A percentile compares a stretch with the other conserved stretches of the same genome.
These are phyloP conservation scores for Petrocephalus zakoni DNA, from an alignment of 2,113 vertebrate species.

Conservation along the genomic window DNA sequence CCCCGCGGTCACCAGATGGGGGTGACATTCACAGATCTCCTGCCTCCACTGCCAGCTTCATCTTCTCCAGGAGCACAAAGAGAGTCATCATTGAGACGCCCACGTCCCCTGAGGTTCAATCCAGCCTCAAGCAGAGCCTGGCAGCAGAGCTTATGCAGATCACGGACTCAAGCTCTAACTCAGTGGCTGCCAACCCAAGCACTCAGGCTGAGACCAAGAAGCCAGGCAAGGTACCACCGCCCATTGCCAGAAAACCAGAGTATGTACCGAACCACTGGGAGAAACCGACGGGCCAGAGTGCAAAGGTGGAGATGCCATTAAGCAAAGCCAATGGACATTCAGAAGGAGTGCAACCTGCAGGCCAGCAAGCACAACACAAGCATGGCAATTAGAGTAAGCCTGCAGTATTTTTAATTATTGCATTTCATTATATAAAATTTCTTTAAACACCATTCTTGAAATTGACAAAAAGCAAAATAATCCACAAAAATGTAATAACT, in stretches of 20 bases:
- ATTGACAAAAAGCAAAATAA: background rate
- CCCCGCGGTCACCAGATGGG: conserved; percentile 45
- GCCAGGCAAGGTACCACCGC: conserved; percentile 77
- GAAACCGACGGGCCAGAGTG: conserved; percentile 25
- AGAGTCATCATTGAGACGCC: conserved; percentile 74
- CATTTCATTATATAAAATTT: background rate
- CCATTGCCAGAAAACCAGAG: conserved; percentile 83
- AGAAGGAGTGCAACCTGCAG: conserved; percentile 39
- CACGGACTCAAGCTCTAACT: conserved; percentile 61
- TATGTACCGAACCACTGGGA: conserved; percentile 42
- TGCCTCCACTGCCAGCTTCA: conserved; percentile 87
- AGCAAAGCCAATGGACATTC: conserved; percentile 43
- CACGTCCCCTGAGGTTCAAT: conserved; percentile 64
- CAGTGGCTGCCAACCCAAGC: conserved; percentile 28
- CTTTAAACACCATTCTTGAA: background rate
- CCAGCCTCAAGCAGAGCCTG: conserved; percentile 71
- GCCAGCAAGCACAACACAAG: conserved; percentile 31
- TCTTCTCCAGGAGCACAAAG: conserved; percentile 84
- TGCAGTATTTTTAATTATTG: background rate
- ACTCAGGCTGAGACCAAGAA: conserved; percentile 50
- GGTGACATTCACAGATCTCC: conserved; percentile 65
- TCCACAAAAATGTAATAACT: background rate
- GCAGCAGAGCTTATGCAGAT: conserved; percentile 75
- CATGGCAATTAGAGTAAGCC: conserved; percentile 47
- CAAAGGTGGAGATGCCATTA: conserved; percentile 20